Percentiles rank a stretch among this genome's conserved stretches.
Conservation (phyloP, 2,888 invertebrate genomes). For the Dynastes hyllus region DNA sequence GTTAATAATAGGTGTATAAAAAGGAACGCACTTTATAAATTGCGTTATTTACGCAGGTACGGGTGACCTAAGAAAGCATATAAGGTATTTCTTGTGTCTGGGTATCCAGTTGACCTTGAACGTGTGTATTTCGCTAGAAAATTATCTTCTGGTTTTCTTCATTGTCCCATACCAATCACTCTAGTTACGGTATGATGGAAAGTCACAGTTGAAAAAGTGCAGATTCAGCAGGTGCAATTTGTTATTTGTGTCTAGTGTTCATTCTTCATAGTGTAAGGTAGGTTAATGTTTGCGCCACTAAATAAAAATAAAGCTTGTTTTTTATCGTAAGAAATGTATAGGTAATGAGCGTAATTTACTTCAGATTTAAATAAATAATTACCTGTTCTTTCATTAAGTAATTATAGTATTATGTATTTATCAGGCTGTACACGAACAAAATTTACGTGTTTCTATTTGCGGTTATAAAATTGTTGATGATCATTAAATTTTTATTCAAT, state of each 20-base stretch:
- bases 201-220: conserved; percentile 6
- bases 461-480: too few species aligned
- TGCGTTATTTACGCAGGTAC: conserved; percentile 19
- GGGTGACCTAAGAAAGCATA: conserved; percentile 30
- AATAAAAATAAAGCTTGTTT: neutral
- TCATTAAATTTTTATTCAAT: too few species aligned
- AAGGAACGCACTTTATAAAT: conserved; percentile 10
- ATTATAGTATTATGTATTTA: too few species aligned
- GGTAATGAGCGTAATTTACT: neutral
- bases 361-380: neutral
- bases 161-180: conserved; percentile 36
- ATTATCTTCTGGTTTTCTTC: conserved; percentile 41
- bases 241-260: conserved; percentile 38
- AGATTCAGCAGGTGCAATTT: conserved; percentile 34
- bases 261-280: conserved; percentile 35
- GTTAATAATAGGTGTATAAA: neutral
- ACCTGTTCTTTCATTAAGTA: too few species aligned
- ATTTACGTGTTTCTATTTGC: too few species aligned
- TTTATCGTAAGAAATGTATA: neutral
- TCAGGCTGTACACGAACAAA: too few species aligned
- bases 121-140: conserved; percentile 36
- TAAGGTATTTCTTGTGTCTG: conserved; percentile 43
- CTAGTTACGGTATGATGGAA: conserved; percentile 22
- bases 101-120: conserved; percentile 82
- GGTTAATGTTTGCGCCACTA: neutral